phyloP scores from a whole-genome alignment of 2,888 invertebrate species.

The Chymomyza procnemis region DNA sequence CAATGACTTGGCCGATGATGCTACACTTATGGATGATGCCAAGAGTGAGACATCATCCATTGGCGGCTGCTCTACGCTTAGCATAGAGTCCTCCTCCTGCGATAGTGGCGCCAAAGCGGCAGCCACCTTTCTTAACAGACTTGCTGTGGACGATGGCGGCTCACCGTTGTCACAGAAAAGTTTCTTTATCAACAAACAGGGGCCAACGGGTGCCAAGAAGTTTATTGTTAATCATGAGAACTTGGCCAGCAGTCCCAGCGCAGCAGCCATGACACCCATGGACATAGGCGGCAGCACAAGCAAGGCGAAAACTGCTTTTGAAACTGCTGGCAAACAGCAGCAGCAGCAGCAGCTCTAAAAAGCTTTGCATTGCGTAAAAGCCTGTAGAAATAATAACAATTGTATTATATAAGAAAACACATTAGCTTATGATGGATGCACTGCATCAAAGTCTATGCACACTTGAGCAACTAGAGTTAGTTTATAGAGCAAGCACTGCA shows the following conservation, averaged over 20 bases:
- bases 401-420: constrained; percentile 6
- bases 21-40: constrained; percentile 76
- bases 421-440: constrained; percentile 14
- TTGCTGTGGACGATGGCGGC: constrained; percentile 56
- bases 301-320: not conserved
- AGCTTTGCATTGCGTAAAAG: not conserved
- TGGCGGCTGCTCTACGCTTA: constrained; percentile 73
- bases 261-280: not conserved
- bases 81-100: constrained; percentile 72
- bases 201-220: constrained; percentile 68
- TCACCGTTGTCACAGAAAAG: constrained; percentile 62
- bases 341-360: constrained; percentile 67
- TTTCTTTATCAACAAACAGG: constrained; percentile 72
- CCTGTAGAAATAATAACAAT: not conserved
- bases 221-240: constrained; percentile 69
- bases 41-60: constrained; percentile 75
- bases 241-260: constrained; percentile 32
- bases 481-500: constrained; percentile 15
- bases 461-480: not conserved
- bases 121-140: constrained; percentile 61
- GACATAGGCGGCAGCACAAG: not conserved
- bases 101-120: constrained; percentile 63
- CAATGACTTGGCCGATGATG: constrained; percentile 72
- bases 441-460: not conserved
- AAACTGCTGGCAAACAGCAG: constrained; percentile 24